Evolutionary conservation across 2,113 vertebrate genomes (phyloP).

Genomic region (Arothron firmamentum): DNA sequence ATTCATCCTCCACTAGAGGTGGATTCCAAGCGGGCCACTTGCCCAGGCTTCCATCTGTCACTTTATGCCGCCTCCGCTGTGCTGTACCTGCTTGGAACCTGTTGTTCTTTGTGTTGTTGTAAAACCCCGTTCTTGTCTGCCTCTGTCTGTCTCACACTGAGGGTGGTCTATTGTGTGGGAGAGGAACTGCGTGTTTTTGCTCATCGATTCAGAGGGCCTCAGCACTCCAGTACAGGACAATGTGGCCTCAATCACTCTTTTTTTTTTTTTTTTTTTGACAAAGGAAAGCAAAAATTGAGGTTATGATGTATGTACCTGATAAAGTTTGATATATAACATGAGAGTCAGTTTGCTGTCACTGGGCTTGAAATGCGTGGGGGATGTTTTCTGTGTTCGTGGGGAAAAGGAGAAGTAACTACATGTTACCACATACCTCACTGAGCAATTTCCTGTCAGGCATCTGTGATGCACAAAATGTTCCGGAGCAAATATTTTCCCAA

Average conservation of each 20-base stretch:
- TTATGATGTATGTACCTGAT: conserved; percentile 12
- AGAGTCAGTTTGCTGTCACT: conserved; percentile 18
- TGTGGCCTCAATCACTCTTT: conserved; percentile 31
- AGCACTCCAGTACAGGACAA: conserved; percentile 5
- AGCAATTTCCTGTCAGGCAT: conserved; percentile 43
- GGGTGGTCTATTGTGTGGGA: conserved; percentile 43
- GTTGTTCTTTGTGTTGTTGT: conserved; percentile 11
- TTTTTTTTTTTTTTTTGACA: too few species aligned
- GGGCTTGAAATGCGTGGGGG: conserved; percentile 22
- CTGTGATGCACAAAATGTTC: conserved; percentile 19
- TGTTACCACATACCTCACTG: conserved; percentile 14
- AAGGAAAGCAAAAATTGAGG: not conserved
- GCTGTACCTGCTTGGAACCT: conserved; percentile 1
- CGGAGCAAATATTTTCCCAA: not conserved
- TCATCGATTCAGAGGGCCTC: conserved; percentile 14
- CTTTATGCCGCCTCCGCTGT: conserved; percentile 10
- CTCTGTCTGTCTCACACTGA: not conserved
- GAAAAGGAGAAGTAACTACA: conserved; percentile 41
- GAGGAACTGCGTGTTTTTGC: conserved; percentile 27
- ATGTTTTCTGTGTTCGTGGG: conserved; percentile 6
- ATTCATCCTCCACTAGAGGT: conserved; percentile 43
- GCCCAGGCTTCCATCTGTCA: conserved; percentile 25
- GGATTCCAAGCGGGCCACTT: conserved; percentile 32
- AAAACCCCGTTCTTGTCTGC: conserved; percentile 8
- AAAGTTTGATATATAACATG: conserved; percentile 30